Evolutionary conservation across 2,797 vertebrate genomes (phyloP), one percentile per base, ranked within the genome.

Genomic region (Limnodromus scolopaceus): DNA sequence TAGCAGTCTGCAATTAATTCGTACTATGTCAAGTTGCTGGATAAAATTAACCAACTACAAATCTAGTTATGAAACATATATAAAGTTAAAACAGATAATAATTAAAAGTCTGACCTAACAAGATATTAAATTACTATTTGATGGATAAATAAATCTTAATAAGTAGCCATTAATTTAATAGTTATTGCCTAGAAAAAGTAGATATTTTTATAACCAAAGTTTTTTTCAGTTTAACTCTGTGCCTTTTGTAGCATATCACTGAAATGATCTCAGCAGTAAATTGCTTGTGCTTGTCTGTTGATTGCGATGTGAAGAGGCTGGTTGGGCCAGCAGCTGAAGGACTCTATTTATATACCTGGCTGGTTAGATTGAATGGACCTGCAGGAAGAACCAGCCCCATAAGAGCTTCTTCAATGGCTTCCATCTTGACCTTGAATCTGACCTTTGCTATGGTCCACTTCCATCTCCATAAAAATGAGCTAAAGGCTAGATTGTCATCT

Each of bases 201-300:
- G 54, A 94, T 95, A 83, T 91, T 95, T 96, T 94, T 71, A 75
- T 49, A 89, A 58, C 15, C 36, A 65, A 94, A 94, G 48, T 41
- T 95, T 91, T 84, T 93, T 84, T 64, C 49, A 25, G 60, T 79
- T 92, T 92, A 82, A 78, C 57, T 46, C 71, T 82, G 84, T 74
- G 54, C 83, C 60, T 93, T 95, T 92, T 93, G 89, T 91, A 94
- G 88, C 55, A 4, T 97, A 98, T 98, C 97, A 65, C 78, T 77
- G 96, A 97, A 97, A 92, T 82, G 13, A 98, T 98, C 97, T 41
- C 90, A 92, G 91, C 38, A 79, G 96, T 97, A 98, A 98, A 97
- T 98, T 97, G 87, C 94, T 93, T 97, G 96, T 94, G 96, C 96
- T 95, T 97, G 94, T 97, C 96, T 92, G 94, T 65, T 96, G 97